phyloP scores from a whole-genome alignment of 2,113 vertebrate genomes.

The Hyla sarda region DNA sequence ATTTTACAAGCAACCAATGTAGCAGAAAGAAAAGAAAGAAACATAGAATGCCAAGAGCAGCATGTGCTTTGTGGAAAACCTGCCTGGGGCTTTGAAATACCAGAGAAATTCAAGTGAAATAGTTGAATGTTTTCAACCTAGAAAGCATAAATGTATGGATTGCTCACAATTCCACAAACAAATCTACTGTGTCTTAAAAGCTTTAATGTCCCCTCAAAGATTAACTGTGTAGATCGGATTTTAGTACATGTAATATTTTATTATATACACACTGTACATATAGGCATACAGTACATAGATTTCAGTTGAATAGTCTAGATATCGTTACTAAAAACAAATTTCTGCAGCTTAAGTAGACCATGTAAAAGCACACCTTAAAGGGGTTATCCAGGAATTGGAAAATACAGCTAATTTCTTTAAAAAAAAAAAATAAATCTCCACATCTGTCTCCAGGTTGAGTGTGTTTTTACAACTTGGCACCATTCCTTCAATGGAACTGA shows the following conservation, averaged over 20 bases:
- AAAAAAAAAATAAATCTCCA: too few relatives aligned
- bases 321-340: not conserved
- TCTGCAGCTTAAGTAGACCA: not conserved
- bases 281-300: not conserved
- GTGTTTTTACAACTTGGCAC: too few relatives aligned
- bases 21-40: conserved; percentile 46
- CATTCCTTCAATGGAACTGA: too few relatives aligned
- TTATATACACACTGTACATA: not conserved
- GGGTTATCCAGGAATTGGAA: too few relatives aligned
- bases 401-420: too few relatives aligned
- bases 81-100: conserved; percentile 44
- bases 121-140: conserved; percentile 36
- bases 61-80: conserved; percentile 29
- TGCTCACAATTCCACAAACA: conserved; percentile 32
- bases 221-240: not conserved
- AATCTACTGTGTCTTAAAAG: not conserved
- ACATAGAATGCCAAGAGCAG: conserved; percentile 47
- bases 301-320: not conserved
- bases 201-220: not conserved
- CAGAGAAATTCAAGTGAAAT: conserved; percentile 44
- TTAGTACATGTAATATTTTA: not conserved
- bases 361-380: not conserved
- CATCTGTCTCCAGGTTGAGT: too few relatives aligned
- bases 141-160: conserved; percentile 50
- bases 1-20: conserved; percentile 49